Conservation (phyloP, 2,888 invertebrate species). For the Dorcus parallelipipedus region DNA sequence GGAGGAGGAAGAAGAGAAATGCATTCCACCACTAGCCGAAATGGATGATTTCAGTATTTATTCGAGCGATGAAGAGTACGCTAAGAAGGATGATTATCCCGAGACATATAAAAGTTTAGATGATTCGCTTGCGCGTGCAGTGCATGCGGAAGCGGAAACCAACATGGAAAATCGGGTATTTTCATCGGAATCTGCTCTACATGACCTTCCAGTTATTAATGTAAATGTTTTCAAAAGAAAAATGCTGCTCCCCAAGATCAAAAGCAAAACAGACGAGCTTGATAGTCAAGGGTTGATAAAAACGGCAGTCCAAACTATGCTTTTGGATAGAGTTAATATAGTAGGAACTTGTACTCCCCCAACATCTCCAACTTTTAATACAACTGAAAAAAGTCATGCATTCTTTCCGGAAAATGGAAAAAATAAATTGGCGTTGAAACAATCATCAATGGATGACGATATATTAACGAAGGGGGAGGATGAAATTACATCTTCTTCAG, state of each 20-base stretch:
- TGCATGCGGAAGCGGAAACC: too few species aligned
- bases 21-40: constrained; percentile 20
- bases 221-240: too few species aligned
- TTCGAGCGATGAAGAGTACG: constrained; percentile 8
- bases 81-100: not conserved
- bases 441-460: constrained; percentile 5
- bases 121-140: not conserved
- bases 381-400: constrained; percentile 23
- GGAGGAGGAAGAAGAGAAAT: not conserved
- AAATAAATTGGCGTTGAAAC: not conserved
- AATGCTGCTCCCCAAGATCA: too few species aligned
- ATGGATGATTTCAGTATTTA: constrained; percentile 17
- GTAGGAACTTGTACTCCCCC: constrained; percentile 39
- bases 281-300: constrained; percentile 35
- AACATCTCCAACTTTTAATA: constrained; percentile 28
- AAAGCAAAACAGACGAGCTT: constrained; percentile 12
- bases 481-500: too few species aligned
- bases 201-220: too few species aligned
- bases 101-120: not conserved
- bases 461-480: not conserved
- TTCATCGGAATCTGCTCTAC: too few species aligned
- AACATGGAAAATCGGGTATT: too few species aligned
- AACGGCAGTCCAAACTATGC: constrained; percentile 43
- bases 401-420: constrained; percentile 22
- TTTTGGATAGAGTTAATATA: constrained; percentile 41